Evolutionary conservation across 2,888 invertebrate genomes (phyloP).

Genomic region (Encarsia formosa): DNA sequence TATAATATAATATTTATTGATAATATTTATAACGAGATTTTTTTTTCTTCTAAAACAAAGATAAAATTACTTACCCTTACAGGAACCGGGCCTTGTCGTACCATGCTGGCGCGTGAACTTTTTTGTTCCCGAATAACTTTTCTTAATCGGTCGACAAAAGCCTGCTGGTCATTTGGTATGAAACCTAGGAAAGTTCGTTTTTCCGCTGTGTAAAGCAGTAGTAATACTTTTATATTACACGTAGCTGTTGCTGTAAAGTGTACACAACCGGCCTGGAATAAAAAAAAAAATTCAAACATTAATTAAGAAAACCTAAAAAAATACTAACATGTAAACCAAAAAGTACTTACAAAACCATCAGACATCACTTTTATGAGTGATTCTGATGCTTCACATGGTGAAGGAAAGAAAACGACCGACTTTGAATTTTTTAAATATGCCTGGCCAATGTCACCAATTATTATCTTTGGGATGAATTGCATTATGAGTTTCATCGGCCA

Average conservation of each 20-base stretch:
- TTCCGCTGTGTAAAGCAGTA: conserved; percentile 78
- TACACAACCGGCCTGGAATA: conserved; percentile 83
- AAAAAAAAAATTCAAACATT: conserved; percentile 21
- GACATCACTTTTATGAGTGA: conserved; percentile 90
- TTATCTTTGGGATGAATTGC: conserved; percentile 90
- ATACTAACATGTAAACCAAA: conserved; percentile 32
- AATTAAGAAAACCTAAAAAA: conserved; percentile 5
- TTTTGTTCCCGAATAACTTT: conserved; percentile 75
- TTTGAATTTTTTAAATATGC: conserved; percentile 86
- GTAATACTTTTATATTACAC: conserved; percentile 83
- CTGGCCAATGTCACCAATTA: conserved; percentile 86
- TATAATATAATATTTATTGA: conserved; percentile 13
- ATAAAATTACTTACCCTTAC: conserved; percentile 25
- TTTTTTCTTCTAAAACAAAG: conserved; percentile 7
- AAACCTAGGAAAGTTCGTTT: conserved; percentile 82
- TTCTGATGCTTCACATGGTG: conserved; percentile 81
- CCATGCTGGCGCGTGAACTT: conserved; percentile 54
- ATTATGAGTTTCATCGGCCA: conserved; percentile 91
- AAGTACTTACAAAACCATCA: conserved; percentile 76
- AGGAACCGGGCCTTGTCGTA: conserved; percentile 55
- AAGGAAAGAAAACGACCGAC: conserved; percentile 84
- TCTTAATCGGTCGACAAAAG: conserved; percentile 74
- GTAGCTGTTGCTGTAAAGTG: conserved; percentile 73
- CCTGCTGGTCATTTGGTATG: conserved; percentile 84
- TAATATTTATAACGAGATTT: background rate